Evolutionary conservation across 2,113 vertebrate species (phyloP), one percentile per base, ranked within the genome.

Genomic region (Ariopsis seemanni): DNA sequence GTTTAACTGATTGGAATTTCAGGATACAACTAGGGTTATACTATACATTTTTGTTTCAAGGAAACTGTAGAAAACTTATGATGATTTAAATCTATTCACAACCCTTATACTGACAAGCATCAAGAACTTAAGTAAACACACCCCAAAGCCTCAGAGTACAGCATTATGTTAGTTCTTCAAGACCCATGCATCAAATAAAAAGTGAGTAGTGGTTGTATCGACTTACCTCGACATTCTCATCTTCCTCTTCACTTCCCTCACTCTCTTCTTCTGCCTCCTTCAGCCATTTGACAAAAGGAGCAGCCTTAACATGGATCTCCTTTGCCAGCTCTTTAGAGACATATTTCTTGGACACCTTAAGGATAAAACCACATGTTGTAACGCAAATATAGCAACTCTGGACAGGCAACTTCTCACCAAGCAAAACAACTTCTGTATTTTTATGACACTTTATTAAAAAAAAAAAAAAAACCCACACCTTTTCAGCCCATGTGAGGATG

Each of bases 221-320:
- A 67, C 50, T 90, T 94, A 99, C 98, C 96, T 99, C 97, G 17
- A 99, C 96, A 81, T 98, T 98, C 91, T 97, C 97, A 1, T 96
- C 95, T 58, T 89, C 94, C 14, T 97, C 97, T 58, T 97, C 97
- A 58, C 97, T 97, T 90, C 96, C 97, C 86, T 96, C 98, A 81
- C 97, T 98, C 93, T 99, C 98, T 90, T 99, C 98, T 92, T 99
- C 98, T 5, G 98, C 98, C 94, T 99, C 97, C 92, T 99, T 98
- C 87, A 99, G 95, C 97, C 98, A 99, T 90, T 97, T 99, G 93
- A 99, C 96, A 92, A 99, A 99, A 14, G 98, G 97, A 91, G 97
- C 97, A 1, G 98, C 98, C 95, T 97, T 99, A 90, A 97, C 95
- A 92, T 97, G 97, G 90, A 99, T 99, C 95, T 99, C 98, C 96